Evolutionary conservation across 2,797 vertebrate genomes (phyloP).

Genomic region (Mormyrops attenuatus): DNA sequence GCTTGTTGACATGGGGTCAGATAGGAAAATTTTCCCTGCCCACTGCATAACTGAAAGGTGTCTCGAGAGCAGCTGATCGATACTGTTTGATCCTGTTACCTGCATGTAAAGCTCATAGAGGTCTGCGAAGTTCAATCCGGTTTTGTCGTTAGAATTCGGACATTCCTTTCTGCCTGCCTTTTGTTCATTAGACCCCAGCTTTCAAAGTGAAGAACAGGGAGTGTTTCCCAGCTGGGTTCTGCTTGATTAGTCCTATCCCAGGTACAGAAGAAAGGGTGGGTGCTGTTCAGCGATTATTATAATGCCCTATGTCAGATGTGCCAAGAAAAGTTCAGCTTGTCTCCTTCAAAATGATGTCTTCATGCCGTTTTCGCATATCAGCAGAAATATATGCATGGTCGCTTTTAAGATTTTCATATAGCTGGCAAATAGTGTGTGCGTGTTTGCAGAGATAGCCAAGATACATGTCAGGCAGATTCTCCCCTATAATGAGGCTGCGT

Average conservation of each 20-base stretch:
- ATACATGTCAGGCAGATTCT: slow-evolving; percentile 17
- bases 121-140: background rate
- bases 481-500: slow-evolving; percentile 22
- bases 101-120: background rate
- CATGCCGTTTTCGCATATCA: slow-evolving; percentile 7
- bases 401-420: background rate
- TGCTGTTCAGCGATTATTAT: slow-evolving; percentile 5
- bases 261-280: background rate
- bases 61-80: background rate
- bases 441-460: slow-evolving; percentile 20
- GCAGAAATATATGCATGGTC: background rate
- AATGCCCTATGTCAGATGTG: background rate
- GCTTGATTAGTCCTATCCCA: background rate
- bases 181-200: background rate
- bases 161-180: background rate
- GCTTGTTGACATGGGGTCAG: background rate
- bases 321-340: background rate
- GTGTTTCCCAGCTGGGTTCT: background rate
- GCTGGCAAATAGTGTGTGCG: slow-evolving; percentile 8
- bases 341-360: slow-evolving; percentile 7
- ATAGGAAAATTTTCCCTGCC: background rate
- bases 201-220: background rate
- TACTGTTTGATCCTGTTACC: background rate
- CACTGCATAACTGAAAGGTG: background rate
- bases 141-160: background rate